Percentiles rank a stretch among this genome's conserved stretches.
Conservation (phyloP, 2,888 invertebrate species). For the Proisotoma minuta region DNA sequence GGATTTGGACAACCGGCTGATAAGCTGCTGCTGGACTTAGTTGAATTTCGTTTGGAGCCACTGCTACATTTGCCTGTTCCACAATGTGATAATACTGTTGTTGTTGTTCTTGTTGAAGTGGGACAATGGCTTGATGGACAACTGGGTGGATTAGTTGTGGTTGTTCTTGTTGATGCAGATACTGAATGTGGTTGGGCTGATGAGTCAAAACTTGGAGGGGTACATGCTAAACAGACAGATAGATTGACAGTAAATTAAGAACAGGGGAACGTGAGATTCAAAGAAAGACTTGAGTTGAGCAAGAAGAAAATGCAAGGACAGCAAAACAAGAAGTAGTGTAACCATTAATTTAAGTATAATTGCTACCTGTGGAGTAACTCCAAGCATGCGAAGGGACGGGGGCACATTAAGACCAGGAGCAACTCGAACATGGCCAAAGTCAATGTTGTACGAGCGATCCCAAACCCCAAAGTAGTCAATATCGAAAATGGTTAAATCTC, state of each 20-base stretch:
- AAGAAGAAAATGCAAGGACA: conserved; percentile 6
- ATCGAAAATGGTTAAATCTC: conserved; percentile 83
- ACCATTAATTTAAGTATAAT: not conserved
- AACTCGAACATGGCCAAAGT: conserved; percentile 80
- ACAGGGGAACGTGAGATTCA: conserved; percentile 11
- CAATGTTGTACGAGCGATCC: conserved; percentile 89
- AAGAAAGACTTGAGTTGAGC: conserved; percentile 14
- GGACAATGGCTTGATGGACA: conserved; percentile 10
- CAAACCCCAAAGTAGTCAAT: conserved; percentile 89
- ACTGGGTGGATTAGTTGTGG: conserved; percentile 29
- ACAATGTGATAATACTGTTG: conserved; percentile 1
- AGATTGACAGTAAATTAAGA: conserved; percentile 22
- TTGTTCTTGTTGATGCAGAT: conserved; percentile 28
- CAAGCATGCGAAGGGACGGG: conserved; percentile 86
- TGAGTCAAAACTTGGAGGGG: not conserved
- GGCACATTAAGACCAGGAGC: conserved; percentile 75
- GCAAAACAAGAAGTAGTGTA: not conserved
- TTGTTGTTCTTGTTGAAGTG: conserved; percentile 25
- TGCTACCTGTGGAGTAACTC: conserved; percentile 83
- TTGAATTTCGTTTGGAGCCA: too few species aligned
- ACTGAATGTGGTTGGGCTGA: conserved; percentile 9
- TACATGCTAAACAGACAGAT: conserved; percentile 15
- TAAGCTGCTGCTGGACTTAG: not conserved
- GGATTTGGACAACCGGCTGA: not conserved
- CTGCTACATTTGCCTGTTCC: not conserved